phyloP scores from a whole-genome alignment of 2,888 invertebrate species.

The Spicauda simplicius region DNA sequence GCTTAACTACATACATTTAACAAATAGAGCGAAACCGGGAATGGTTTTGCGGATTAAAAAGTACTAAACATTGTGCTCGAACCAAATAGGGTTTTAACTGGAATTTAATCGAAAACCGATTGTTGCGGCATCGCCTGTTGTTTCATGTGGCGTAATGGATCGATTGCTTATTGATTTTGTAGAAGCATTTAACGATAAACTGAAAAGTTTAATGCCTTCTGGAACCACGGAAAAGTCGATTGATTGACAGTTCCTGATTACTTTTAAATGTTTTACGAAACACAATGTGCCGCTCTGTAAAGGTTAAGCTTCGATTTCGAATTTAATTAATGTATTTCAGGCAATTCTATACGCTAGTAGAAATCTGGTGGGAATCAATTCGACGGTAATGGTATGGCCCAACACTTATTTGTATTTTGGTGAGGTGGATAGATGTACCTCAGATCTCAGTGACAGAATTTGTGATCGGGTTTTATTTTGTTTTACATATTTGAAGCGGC shows the following conservation, averaged over 20 bases:
- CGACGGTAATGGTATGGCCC: too few species aligned
- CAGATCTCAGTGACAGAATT: too few species aligned
- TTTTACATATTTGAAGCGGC: too few species aligned
- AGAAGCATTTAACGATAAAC: neutral
- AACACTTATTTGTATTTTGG: too few species aligned
- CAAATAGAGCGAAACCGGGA: neutral
- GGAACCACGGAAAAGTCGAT: neutral
- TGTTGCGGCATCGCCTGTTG: neutral
- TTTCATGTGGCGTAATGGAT: neutral
- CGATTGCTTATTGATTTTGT: neutral
- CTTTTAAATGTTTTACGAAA: neutral
- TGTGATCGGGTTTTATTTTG: too few species aligned
- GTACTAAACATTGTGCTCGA: neutral
- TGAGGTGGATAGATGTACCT: too few species aligned
- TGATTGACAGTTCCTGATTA: conserved; percentile 6
- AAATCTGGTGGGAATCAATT: too few species aligned
- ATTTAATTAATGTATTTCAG: neutral
- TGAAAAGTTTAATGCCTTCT: neutral
- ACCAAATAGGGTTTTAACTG: neutral
- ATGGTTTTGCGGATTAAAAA: conserved; percentile 1
- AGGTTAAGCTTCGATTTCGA: neutral
- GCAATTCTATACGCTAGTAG: too few species aligned
- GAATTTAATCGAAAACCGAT: conserved; percentile 4
- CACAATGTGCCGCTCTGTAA: neutral
- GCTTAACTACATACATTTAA: neutral